A percentile compares a stretch with the other conserved stretches of the same genome.
Conservation (phyloP, 2,113 vertebrate species). For the Condylura cristata region DNA sequence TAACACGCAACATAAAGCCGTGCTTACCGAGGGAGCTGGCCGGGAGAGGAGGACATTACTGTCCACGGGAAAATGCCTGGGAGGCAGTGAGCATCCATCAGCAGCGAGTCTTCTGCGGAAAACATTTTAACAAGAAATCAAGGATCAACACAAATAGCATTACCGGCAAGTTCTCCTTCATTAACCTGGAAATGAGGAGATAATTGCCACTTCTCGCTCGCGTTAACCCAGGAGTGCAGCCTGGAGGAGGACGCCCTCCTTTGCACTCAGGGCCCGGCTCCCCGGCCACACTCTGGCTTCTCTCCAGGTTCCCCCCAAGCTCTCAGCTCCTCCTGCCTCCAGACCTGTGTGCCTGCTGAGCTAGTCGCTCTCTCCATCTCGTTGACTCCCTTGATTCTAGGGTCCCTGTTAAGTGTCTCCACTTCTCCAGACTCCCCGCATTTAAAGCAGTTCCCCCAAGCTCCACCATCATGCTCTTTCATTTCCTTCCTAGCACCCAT, state of each 20-base stretch:
- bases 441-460: neutral
- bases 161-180: slow-evolving; percentile 56
- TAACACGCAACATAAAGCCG: neutral
- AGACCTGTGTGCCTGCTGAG: neutral
- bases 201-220: neutral
- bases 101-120: neutral
- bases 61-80: neutral
- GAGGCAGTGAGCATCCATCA: neutral
- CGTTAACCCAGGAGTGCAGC: neutral
- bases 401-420: neutral
- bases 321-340: neutral
- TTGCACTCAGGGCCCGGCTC: neutral
- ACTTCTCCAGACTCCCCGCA: neutral
- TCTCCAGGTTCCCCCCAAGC: neutral
- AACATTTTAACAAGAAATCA: slow-evolving; percentile 60
- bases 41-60: neutral
- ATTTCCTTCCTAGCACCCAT: neutral
- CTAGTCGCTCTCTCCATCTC: neutral
- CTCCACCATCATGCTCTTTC: neutral
- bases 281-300: neutral
- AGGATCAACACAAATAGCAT: slow-evolving; percentile 57
- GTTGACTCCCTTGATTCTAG: neutral
- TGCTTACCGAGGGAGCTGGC: neutral
- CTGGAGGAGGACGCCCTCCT: neutral
- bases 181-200: slow-evolving; percentile 45